phyloP scores from a whole-genome alignment of 2,113 vertebrate genomes.

The Calonectris borealis region DNA sequence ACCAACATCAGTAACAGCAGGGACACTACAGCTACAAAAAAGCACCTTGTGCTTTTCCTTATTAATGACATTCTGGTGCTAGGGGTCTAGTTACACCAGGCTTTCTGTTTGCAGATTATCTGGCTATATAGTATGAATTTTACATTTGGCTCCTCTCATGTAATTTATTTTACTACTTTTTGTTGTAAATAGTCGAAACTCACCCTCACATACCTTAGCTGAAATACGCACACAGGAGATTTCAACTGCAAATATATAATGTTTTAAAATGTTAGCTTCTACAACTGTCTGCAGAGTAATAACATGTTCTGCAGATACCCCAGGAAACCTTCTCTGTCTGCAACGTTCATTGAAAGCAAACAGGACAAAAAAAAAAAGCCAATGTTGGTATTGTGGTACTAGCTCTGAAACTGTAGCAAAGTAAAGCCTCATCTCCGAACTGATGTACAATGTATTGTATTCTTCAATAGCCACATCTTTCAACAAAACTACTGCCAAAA shows the following conservation, averaged over 20 bases:
- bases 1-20: not conserved
- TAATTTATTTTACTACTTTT: not conserved
- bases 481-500: not conserved
- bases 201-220: not conserved
- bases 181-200: not conserved
- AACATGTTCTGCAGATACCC: not conserved
- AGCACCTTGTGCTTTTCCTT: not conserved
- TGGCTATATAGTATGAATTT: not conserved
- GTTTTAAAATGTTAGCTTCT: not conserved
- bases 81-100: not conserved
- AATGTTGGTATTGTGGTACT: not conserved
- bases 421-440: not conserved
- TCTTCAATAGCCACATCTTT: not conserved
- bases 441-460: not conserved
- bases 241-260: not conserved
- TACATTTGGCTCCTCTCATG: not conserved
- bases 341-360: not conserved
- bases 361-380: not conserved
- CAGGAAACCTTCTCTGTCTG: not conserved
- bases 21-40: not conserved
- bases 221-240: not conserved
- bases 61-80: not conserved
- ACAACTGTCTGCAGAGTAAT: not conserved
- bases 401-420: not conserved
- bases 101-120: not conserved